Base-by-base conservation (phyloP, 1,140 invertebrate species). In the Phenacoccus solenopsis region DNA sequence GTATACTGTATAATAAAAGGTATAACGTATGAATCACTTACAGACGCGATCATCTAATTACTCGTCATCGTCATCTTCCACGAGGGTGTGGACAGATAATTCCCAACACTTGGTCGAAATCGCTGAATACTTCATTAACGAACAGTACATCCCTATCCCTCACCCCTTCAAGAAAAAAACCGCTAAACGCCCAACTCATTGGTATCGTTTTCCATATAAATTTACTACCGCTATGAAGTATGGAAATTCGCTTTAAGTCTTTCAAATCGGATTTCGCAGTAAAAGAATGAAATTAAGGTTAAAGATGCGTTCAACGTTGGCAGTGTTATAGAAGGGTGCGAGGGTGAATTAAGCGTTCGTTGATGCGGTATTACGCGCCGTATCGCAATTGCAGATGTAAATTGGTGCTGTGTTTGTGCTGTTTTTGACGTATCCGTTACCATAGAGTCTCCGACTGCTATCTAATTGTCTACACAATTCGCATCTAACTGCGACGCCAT, bases 381-480 rank as follows among this genome's bases (percentile, higher is more conserved):
- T 64, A 64, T 64, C 59, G 59, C 59, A 64, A 64, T 64, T 64
- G 59, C 59, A 27, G 59, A 64, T 64, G 59, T 64, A 64, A 64
- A 64, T 64, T 64, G 59, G 10, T 27, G 59, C 59, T 64, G 22
- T 25, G 59, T 64, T 64, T 27, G 59, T 64, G 59, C 59, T 64
- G 59, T 64, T 64, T 64, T 64, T 64, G 59, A 64, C 59, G 59
- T 64, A 64, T 64, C 59, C 59, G 59, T 64, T 64, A 64, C 59
- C 22, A 64, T 25, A 64, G 59, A 27, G 21, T 64, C 59, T 10
- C 59, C 59, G 21, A 64, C 25, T 64, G 59, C 21, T 64, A 64
- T 64, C 59, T 64, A 64, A 64, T 64, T 64, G 59, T 64, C 59
- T 64, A 64, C 59, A 27, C 59, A 64, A 64, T 64, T 64, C 59